A percentile compares a stretch with the other conserved stretches of the same genome.
phyloP scores from a whole-genome alignment of 2,888 invertebrate genomes.

The Hemistola chrysoprasaria region DNA sequence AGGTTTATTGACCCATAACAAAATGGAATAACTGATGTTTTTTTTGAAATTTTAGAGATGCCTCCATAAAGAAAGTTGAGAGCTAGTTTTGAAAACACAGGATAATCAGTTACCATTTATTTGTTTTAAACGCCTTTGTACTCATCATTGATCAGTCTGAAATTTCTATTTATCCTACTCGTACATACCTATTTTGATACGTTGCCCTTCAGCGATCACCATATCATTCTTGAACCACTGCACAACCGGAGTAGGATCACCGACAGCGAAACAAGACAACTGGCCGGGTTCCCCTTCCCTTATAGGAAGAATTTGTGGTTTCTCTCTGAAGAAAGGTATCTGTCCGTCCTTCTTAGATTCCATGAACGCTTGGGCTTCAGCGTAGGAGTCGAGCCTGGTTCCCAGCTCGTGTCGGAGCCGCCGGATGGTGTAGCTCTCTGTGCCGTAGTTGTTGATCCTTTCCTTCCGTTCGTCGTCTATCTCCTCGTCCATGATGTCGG shows the following conservation, averaged over 20 bases:
- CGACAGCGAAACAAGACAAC: slow-evolving; percentile 91
- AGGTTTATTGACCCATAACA: no score
- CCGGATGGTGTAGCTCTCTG: slow-evolving; percentile 87
- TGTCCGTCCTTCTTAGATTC: slow-evolving; percentile 89
- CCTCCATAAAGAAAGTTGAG: no score
- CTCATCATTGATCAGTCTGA: no score
- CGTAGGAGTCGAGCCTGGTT: slow-evolving; percentile 89
- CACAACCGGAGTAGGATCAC: slow-evolving; percentile 92
- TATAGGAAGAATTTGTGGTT: slow-evolving; percentile 90
- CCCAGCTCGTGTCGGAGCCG: slow-evolving; percentile 90
- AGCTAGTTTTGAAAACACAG: no score
- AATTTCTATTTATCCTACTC: no score
- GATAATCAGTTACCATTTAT: no score
- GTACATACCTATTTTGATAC: slow-evolving; percentile 84
- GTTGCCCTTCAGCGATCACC: slow-evolving; percentile 87
- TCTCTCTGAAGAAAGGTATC: slow-evolving; percentile 95
- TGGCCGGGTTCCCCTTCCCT: slow-evolving; percentile 89
- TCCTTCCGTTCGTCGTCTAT: slow-evolving; percentile 94
- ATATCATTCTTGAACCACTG: slow-evolving; percentile 97
- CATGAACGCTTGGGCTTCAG: slow-evolving; percentile 93
- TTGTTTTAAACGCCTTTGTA: no score
- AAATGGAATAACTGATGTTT: no score
- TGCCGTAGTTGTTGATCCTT: slow-evolving; percentile 89
- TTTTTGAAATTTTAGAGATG: no score
- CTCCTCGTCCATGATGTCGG: slow-evolving; percentile 97